Base-by-base conservation (phyloP, 2,888 invertebrate species). In the Agrotis clavis region DNA sequence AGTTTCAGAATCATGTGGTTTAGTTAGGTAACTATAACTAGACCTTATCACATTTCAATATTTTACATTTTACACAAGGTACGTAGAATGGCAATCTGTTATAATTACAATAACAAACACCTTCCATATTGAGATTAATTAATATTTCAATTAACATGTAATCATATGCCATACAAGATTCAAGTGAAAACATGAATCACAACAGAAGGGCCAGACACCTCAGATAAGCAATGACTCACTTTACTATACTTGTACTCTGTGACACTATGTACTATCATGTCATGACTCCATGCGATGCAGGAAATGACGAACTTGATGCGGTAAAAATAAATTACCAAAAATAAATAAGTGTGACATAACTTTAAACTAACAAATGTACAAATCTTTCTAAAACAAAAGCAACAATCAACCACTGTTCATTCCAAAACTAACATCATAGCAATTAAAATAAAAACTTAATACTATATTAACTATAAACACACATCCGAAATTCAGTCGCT, bases 331-430 rank as follows among this genome's bases (percentile, higher is more conserved):
- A 86, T 86, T 86, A 87, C 84, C 81, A 86, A 88, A 86, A 87
- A 79, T 86, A 86, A 88, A 87, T 85, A 88, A 85, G 68, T 74
- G 67, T 77, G 72, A 77, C 75, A 64, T 69, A 77, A 75, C 68
- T 71, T 83, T 70, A 76, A 73, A 89, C 83, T 84, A 90, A 92
- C 88, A 93, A 93, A 90, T 92, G 92, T 92, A 94, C 92, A 93
- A 91, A 90, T 90, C 93, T 94, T 92, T 94, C 90, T 94, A 94
- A 94, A 95, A 93, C 92, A 94, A 94, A 92, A 94, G 92, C 89
- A 93, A 93, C 93, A 92, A 92, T 86, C 87, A 89, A 90, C 85
- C 89, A 82, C 85, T 74, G 71, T 85, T 84, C 77, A 72, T 85
- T 84, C 81, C 81, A 75, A 83, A 86, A 87, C 77, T 78, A 86